A percentile compares a stretch with the other conserved stretches of the same genome.
Conservation (phyloP, 2,113 vertebrate species). For the Elgaria multicarinata region DNA sequence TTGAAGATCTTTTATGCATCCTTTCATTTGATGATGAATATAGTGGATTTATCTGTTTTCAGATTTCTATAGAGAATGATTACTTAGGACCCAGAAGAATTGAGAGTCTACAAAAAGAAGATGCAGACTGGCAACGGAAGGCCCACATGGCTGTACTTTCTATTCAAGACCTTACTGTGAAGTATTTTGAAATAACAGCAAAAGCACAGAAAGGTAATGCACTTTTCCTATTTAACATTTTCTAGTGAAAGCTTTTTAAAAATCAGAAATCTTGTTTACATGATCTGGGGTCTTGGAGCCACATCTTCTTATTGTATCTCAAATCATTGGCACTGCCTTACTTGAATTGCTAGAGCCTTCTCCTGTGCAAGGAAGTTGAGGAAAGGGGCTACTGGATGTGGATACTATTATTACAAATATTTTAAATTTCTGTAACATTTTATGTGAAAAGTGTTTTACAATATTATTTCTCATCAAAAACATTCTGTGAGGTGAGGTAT, state of each 20-base stretch:
- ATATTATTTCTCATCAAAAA: background rate
- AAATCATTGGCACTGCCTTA: background rate
- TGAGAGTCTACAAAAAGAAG: constrained; percentile 91
- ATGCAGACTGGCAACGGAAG: constrained; percentile 96
- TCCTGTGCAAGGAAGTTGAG: background rate
- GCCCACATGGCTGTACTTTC: constrained; percentile 93
- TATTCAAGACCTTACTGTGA: constrained; percentile 97
- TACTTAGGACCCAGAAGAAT: constrained; percentile 95
- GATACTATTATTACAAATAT: background rate
- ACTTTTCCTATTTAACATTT: background rate
- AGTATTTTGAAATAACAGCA: constrained; percentile 97
- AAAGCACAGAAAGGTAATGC: constrained; percentile 93
- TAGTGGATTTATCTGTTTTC: constrained; percentile 60
- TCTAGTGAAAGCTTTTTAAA: background rate
- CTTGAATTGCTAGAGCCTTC: background rate
- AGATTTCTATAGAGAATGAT: constrained; percentile 97
- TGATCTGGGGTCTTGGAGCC: background rate
- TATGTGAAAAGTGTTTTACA: background rate
- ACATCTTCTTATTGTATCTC: background rate
- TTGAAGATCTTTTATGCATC: background rate
- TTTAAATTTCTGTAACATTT: background rate
- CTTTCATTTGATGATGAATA: constrained; percentile 30
- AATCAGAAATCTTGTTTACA: background rate
- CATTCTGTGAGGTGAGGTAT: background rate
- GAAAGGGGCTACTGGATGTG: background rate